phyloP scores from a whole-genome alignment of 1,140 invertebrate species.

The Sipha flava region DNA sequence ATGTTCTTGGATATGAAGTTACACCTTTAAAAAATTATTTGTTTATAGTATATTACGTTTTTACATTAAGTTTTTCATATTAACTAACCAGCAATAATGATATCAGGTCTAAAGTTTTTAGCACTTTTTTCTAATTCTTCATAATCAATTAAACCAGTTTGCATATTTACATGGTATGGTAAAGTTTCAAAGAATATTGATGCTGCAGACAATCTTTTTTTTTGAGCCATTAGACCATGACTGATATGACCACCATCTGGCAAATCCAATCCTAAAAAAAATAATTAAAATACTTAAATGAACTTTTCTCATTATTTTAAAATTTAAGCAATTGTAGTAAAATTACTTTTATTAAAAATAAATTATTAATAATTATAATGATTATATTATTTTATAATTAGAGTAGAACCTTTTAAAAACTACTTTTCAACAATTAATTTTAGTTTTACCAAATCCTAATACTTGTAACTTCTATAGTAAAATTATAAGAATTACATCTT shows the following conservation, averaged over 20 bases:
- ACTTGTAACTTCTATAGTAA: too few species aligned
- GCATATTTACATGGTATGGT: slow-evolving; percentile 86
- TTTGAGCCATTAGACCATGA: slow-evolving; percentile 85
- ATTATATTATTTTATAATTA: too few species aligned
- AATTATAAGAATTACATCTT: too few species aligned
- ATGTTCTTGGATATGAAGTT: slow-evolving; percentile 73
- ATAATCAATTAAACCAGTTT: slow-evolving; percentile 90
- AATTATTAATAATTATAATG: too few species aligned
- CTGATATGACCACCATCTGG: slow-evolving; percentile 95
- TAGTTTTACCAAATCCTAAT: too few species aligned
- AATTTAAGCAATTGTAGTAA: too few species aligned
- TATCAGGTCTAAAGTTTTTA: slow-evolving; percentile 76
- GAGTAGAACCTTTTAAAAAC: too few species aligned
- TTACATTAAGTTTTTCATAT: background rate
- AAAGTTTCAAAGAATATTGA: slow-evolving; percentile 98
- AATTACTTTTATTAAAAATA: too few species aligned
- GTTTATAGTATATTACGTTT: background rate
- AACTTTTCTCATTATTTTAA: too few species aligned
- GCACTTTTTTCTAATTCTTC: slow-evolving; percentile 75
- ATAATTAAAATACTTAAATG: background rate
- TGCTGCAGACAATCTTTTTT: slow-evolving; percentile 91
- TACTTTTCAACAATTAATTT: too few species aligned
- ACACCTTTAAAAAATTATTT: slow-evolving; percentile 51
- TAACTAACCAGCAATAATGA: slow-evolving; percentile 75
- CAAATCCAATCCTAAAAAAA: slow-evolving; percentile 61